A percentile compares a stretch with the other conserved stretches of the same genome.
phyloP scores from a whole-genome alignment of 2,888 invertebrate genomes.

The Lathronympha strigana region DNA sequence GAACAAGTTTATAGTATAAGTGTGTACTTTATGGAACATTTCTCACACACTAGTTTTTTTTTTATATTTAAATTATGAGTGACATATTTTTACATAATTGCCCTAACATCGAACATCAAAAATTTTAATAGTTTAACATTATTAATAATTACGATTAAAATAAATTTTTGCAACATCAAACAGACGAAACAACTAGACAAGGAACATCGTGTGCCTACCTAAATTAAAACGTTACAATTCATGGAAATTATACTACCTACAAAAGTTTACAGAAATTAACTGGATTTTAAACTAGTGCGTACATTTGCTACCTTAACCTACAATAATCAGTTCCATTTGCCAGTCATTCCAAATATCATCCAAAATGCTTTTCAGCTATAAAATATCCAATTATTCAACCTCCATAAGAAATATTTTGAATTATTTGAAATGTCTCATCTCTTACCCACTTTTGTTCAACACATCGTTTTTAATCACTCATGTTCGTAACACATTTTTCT shows the following conservation, averaged over 20 bases:
- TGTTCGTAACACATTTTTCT: constrained; percentile 21
- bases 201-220: constrained; percentile 69
- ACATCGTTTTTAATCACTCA: constrained; percentile 23
- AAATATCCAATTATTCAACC: constrained; percentile 34
- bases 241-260: constrained; percentile 40
- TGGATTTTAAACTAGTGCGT: constrained; percentile 36
- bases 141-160: constrained; percentile 51
- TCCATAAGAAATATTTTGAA: constrained; percentile 8
- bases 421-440: constrained; percentile 12
- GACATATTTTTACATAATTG: constrained; percentile 1
- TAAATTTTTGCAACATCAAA: constrained; percentile 54
- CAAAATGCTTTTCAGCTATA: constrained; percentile 34
- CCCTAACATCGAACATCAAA: constrained; percentile 19
- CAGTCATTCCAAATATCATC: constrained; percentile 37
- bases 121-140: constrained; percentile 32
- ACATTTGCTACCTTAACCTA: constrained; percentile 36
- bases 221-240: constrained; percentile 50
- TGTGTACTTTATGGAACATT: neutral
- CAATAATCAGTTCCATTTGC: constrained; percentile 45
- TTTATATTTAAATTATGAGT: constrained; percentile 18
- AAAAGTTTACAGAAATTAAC: constrained; percentile 31
- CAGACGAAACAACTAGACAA: constrained; percentile 61
- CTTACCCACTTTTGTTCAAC: constrained; percentile 8
- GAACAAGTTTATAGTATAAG: neutral
- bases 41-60: neutral